Evolutionary conservation across 2,113 vertebrate species (phyloP).

Genomic region (Myotis lucifugus): DNA sequence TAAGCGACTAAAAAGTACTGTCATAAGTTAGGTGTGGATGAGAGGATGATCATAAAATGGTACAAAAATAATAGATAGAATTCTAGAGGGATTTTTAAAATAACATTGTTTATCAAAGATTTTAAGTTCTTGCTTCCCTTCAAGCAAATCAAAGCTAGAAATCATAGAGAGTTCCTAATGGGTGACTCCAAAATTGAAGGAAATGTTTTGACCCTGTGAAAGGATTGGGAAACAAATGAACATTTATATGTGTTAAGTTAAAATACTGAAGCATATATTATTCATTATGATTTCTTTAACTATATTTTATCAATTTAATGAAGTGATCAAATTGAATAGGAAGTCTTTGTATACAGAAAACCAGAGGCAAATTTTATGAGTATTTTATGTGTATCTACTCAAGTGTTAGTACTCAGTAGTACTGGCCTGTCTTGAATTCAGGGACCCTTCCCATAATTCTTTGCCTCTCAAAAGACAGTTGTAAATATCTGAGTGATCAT

Average conservation of each 20-base stretch:
- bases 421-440: neutral
- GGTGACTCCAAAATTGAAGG: neutral
- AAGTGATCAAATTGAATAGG: neutral
- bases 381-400: neutral
- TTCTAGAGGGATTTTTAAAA: neutral
- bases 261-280: neutral
- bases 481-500: neutral
- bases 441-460: neutral
- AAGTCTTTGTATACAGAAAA: neutral
- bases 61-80: constrained; percentile 9
- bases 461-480: neutral
- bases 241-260: neutral
- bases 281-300: neutral
- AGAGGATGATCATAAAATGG: neutral
- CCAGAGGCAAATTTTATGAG: neutral
- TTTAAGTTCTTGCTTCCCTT: neutral
- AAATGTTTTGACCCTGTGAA: neutral
- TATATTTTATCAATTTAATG: neutral
- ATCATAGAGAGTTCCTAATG: neutral
- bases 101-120: neutral
- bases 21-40: neutral
- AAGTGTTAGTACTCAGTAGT: neutral
- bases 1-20: neutral
- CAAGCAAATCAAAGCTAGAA: neutral
- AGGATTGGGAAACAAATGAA: neutral